Percentiles rank a stretch among this genome's conserved stretches.
Conservation (phyloP, 2,113 vertebrate genomes). For the Ranitomeya imitator region DNA sequence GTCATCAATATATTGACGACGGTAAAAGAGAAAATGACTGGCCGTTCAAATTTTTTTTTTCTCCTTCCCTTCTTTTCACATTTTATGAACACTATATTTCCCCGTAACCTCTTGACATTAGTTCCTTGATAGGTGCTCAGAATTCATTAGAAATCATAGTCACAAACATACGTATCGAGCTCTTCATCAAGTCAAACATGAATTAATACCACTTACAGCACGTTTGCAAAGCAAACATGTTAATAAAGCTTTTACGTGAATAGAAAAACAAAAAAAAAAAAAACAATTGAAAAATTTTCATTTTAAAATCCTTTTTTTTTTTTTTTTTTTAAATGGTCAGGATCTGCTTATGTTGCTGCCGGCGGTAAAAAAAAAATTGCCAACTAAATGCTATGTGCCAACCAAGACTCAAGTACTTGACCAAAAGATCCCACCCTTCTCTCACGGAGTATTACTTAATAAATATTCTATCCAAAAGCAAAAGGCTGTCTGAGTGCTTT, state of each 20-base stretch:
- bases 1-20: not conserved
- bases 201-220: slow-evolving; percentile 72
- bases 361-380: not conserved
- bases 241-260: slow-evolving; percentile 73
- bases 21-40: not conserved
- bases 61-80: slow-evolving; percentile 65
- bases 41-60: slow-evolving; percentile 58
- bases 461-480: not conserved
- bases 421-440: not conserved
- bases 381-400: not conserved
- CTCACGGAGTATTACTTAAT: not conserved
- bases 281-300: not conserved
- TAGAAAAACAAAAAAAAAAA: slow-evolving; percentile 53
- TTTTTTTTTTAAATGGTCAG: slow-evolving; percentile 18
- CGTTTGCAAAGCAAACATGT: slow-evolving; percentile 69
- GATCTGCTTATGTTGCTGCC: slow-evolving; percentile 58
- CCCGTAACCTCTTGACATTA: not conserved
- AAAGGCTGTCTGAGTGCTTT: slow-evolving; percentile 24
- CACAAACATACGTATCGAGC: slow-evolving; percentile 71
- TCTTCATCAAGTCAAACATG: slow-evolving; percentile 71
- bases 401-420: not conserved
- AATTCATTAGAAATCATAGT: not conserved
- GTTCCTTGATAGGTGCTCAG: not conserved
- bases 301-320: not conserved
- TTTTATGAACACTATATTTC: not conserved